Conservation (phyloP, 2,113 vertebrate species). For the Grus americana region DNA sequence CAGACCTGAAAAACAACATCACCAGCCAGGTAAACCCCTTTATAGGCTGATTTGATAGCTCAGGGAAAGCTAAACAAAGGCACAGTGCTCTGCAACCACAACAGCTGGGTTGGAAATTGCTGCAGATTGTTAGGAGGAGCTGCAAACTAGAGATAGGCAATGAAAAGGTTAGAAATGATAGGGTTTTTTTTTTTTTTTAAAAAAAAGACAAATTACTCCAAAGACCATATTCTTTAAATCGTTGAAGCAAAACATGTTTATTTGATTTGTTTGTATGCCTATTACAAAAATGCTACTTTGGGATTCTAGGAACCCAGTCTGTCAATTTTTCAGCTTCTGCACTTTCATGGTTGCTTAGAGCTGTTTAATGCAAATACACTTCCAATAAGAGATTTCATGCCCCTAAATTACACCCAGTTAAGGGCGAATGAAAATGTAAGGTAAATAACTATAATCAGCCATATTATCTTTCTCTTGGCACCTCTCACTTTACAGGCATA, state of each 20-base stretch:
- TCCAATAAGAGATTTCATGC: conserved; percentile 87
- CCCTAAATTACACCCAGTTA: conserved; percentile 88
- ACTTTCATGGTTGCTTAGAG: conserved; percentile 87
- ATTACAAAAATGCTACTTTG: conserved; percentile 86
- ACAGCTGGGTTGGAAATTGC: conserved; percentile 75
- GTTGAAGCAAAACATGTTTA: conserved; percentile 86
- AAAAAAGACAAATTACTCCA: conserved; percentile 76
- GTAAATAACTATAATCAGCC: conserved; percentile 88
- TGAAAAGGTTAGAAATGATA: conserved; percentile 80
- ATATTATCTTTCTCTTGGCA: conserved; percentile 86
- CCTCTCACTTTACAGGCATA: conserved; percentile 85
- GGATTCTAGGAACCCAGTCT: conserved; percentile 82
- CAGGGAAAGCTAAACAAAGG: conserved; percentile 69
- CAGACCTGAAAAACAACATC: conserved; percentile 60
- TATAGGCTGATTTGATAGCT: conserved; percentile 65
- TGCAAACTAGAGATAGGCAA: conserved; percentile 76
- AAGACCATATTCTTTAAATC: conserved; percentile 83
- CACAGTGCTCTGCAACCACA: conserved; percentile 33
- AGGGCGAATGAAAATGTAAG: conserved; percentile 86
- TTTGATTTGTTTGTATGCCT: conserved; percentile 85
- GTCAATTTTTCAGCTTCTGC: conserved; percentile 84
- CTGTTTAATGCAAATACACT: conserved; percentile 85
- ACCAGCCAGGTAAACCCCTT: conserved; percentile 72
- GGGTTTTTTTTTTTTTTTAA: not conserved
- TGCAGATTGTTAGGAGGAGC: conserved; percentile 74